These are phyloP conservation scores for Lagria hirta DNA, from an alignment of 2,888 invertebrate species.

Conservation along the genomic window DNA sequence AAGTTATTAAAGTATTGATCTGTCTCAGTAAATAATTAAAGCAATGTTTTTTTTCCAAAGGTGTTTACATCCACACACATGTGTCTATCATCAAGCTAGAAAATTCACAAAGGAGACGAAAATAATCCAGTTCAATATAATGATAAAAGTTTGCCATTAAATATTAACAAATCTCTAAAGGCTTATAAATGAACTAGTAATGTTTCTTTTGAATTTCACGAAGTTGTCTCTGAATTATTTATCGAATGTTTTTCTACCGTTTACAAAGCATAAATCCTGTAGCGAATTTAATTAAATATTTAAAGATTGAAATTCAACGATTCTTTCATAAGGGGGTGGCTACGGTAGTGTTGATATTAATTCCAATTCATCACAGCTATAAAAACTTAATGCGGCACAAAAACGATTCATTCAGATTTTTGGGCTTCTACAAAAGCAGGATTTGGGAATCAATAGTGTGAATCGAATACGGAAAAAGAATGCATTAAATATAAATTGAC, in stretches of 20 bases:
- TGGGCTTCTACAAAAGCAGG: too few relatives aligned
- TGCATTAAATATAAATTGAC: too few relatives aligned
- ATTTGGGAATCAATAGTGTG: too few relatives aligned
- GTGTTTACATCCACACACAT: too few relatives aligned
- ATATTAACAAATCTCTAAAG: slow-evolving; percentile 17
- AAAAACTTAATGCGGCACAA: slow-evolving; percentile 7
- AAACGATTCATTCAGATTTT: slow-evolving; percentile 11
- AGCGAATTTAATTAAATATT: slow-evolving; percentile 20
- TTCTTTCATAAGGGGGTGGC: slow-evolving; percentile 3
- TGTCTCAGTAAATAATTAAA: too few relatives aligned
- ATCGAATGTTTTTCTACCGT: slow-evolving; percentile 18
- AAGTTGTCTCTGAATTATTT: slow-evolving; percentile 21
- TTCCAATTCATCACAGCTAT: slow-evolving; percentile 8
- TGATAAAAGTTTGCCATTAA: slow-evolving; percentile 21
- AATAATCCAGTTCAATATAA: slow-evolving; percentile 16
- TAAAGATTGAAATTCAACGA: slow-evolving; percentile 17
- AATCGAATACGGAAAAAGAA: too few relatives aligned
- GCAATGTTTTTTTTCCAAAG: too few relatives aligned
- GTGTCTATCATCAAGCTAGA: slow-evolving; percentile 14
- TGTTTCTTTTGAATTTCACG: slow-evolving; percentile 25
- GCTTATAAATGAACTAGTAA: slow-evolving; percentile 26
- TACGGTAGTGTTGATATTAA: slow-evolving; percentile 11
- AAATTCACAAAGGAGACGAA: slow-evolving; percentile 23
- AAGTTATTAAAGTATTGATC: too few relatives aligned
- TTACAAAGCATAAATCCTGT: slow-evolving; percentile 19